Percentiles rank a stretch among this genome's conserved stretches.
These are phyloP conservation scores for Myotis planiceps DNA, from an alignment of 2,797 vertebrate genomes.

Conservation along the genomic window DNA sequence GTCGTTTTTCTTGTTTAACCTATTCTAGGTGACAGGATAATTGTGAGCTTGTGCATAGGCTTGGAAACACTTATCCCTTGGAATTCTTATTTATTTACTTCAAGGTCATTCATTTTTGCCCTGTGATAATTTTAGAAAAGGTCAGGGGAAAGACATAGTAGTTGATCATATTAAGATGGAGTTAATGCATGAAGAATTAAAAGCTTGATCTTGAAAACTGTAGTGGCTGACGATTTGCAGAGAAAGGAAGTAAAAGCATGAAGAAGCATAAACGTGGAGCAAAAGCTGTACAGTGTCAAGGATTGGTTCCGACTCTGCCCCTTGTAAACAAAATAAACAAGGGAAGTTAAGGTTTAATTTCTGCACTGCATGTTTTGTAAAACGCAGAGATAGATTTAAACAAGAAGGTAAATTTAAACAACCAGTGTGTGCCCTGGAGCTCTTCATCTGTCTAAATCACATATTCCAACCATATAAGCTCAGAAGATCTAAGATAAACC, in stretches of 20 bases:
- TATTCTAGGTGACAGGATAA: not conserved
- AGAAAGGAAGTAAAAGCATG: not conserved
- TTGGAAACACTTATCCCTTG: not conserved
- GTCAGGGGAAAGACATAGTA: not conserved
- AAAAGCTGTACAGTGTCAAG: not conserved
- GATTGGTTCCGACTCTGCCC: accelerated
- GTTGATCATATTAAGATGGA: conserved; percentile 13
- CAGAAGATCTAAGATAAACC: not conserved
- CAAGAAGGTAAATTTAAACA: not conserved
- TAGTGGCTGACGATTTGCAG: not conserved
- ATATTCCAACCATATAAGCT: not conserved
- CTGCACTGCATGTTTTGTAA: not conserved
- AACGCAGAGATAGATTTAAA: not conserved
- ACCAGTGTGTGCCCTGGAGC: not conserved
- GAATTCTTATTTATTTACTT: conserved; percentile 16
- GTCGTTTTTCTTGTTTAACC: not conserved
- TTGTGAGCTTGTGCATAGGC: conserved; percentile 8
- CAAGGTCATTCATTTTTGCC: not conserved
- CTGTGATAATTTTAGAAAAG: conserved; percentile 31
- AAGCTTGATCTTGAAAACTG: not conserved
- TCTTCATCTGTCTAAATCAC: not conserved
- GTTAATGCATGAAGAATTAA: not conserved
- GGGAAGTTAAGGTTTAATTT: not conserved
- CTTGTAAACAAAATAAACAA: not conserved
- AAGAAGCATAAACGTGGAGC: not conserved